Conservation (phyloP, 2,888 invertebrate genomes). For the Epinotia bilunana region DNA sequence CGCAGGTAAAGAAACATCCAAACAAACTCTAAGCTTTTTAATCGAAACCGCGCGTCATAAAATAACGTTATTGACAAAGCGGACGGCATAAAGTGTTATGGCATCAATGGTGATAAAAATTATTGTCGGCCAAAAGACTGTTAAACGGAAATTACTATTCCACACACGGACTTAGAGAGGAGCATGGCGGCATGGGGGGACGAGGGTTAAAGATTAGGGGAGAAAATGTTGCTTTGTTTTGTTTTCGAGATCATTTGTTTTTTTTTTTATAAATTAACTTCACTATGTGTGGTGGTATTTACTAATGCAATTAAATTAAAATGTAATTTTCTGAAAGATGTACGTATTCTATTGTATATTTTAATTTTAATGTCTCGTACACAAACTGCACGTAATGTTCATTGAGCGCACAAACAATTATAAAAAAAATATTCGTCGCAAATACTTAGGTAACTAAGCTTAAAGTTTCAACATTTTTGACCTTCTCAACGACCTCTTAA, state of each 20-base stretch:
- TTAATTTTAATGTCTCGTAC: too few relatives aligned
- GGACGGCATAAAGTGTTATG: conserved; percentile 49
- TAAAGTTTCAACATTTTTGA: conserved; percentile 4
- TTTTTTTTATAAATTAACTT: not conserved
- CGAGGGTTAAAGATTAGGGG: not conserved
- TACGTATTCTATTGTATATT: too few relatives aligned
- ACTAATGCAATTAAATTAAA: too few relatives aligned
- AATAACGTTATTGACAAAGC: conserved; percentile 41
- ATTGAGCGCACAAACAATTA: not conserved
- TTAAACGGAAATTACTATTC: conserved; percentile 75
- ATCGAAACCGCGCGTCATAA: conserved; percentile 32
- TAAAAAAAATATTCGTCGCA: too few relatives aligned
- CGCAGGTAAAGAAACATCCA: not conserved
- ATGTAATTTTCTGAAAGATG: too few relatives aligned
- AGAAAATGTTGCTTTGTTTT: conserved; percentile 8
- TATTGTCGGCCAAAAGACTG: conserved; percentile 63
- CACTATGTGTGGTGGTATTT: too few relatives aligned
- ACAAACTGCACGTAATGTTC: too few relatives aligned
- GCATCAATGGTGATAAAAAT: conserved; percentile 58
- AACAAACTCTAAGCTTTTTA: conserved; percentile 12
- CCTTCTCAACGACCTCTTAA: not conserved
- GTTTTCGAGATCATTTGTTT: not conserved
- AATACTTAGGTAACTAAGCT: not conserved
- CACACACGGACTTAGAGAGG: conserved; percentile 54
- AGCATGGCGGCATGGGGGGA: conserved; percentile 53